These are phyloP conservation scores for Oplegnathus fasciatus DNA, from an alignment of 2,113 vertebrate genomes.

Conservation along the genomic window DNA sequence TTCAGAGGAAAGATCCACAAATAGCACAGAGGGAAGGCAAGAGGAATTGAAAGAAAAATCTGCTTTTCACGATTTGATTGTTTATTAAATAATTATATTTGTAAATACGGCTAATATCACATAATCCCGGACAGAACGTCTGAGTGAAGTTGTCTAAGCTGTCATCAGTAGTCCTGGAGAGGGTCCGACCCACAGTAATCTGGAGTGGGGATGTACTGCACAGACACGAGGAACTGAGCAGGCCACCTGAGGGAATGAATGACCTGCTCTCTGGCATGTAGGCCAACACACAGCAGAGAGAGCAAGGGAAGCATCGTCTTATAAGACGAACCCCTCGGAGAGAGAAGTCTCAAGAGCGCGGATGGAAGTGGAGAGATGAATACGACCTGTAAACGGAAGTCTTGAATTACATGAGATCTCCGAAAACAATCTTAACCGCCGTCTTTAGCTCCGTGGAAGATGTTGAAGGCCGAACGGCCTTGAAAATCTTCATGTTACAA, in stretches of 20 bases:
- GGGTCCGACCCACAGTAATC: conserved; percentile 39
- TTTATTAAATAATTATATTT: conserved; percentile 17
- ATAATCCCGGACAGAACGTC: conserved; percentile 15
- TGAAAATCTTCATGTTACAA: conserved; percentile 52
- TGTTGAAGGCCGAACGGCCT: not conserved
- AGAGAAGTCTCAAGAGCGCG: conserved; percentile 11
- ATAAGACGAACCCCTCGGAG: not conserved
- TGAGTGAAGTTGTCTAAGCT: conserved; percentile 1
- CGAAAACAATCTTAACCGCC: conserved; percentile 3
- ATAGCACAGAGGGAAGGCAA: conserved; percentile 51
- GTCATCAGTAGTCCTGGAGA: conserved; percentile 43
- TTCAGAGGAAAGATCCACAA: conserved; percentile 62
- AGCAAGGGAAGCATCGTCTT: conserved; percentile 48
- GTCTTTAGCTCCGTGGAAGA: conserved; percentile 37
- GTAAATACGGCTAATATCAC: not conserved
- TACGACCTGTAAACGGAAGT: conserved; percentile 10
- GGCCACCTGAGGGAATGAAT: conserved; percentile 45
- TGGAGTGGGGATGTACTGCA: conserved; percentile 17
- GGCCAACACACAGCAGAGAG: conserved; percentile 42
- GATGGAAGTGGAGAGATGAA: conserved; percentile 19
- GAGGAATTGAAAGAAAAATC: conserved; percentile 28
- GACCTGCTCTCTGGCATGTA: conserved; percentile 46
- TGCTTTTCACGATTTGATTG: not conserved
- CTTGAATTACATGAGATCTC: conserved; percentile 23
- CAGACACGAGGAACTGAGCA: conserved; percentile 18